These are phyloP conservation scores for Aphaenogaster ashmeadi DNA, from an alignment of 1,140 invertebrate genomes.

Conservation along the genomic window DNA sequence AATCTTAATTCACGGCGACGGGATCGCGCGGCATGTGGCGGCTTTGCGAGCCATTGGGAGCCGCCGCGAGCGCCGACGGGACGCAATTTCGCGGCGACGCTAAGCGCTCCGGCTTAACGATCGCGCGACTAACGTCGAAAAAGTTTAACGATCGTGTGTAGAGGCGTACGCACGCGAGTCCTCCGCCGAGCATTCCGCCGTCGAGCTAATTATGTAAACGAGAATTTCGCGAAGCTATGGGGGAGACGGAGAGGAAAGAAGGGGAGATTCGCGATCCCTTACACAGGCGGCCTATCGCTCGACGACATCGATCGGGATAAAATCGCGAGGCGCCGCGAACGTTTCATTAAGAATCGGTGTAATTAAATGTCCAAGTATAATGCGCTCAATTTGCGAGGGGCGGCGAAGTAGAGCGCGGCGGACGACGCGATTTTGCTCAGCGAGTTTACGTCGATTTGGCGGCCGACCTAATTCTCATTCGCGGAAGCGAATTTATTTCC, in stretches of 20 bases:
- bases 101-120: conserved; percentile 74
- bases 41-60: conserved; percentile 11
- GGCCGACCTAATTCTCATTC: not conserved
- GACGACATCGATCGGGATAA: conserved; percentile 45
- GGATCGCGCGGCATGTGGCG: conserved; percentile 6
- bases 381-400: not conserved
- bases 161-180: conserved; percentile 72
- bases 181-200: conserved; percentile 57
- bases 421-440: not conserved
- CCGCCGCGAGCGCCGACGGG: conserved; percentile 55
- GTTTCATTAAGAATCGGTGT: conserved; percentile 41
- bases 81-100: conserved; percentile 54
- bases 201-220: conserved; percentile 70
- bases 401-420: not conserved
- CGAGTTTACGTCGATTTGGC: not conserved
- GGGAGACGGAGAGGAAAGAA: not conserved
- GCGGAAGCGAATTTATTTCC: not conserved
- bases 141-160: conserved; percentile 80
- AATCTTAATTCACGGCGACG: conserved; percentile 54
- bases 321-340: conserved; percentile 9
- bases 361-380: conserved; percentile 32
- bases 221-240: conserved; percentile 47
- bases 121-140: conserved; percentile 75
- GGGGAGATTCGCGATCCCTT: not conserved
- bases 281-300: conserved; percentile 8